Evolutionary conservation across 1,140 invertebrate species (phyloP).

Genomic region (Ostrea denselamellosa): DNA sequence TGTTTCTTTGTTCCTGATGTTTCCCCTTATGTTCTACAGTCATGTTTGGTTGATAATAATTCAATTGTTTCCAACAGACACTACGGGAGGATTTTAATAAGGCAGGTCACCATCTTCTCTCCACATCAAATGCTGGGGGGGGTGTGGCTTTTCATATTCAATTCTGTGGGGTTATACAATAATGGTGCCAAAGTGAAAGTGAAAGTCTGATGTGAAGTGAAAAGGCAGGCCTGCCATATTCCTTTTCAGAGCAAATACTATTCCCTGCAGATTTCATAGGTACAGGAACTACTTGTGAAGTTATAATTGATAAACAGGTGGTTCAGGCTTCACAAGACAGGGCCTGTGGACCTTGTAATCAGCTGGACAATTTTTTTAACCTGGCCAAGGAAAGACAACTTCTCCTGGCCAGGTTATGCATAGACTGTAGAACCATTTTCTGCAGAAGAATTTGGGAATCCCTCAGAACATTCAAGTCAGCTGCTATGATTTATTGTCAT

Average conservation of each 20-base stretch:
- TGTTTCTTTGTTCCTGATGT: background rate
- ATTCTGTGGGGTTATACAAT: background rate
- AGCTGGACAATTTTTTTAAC: background rate
- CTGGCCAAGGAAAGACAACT: background rate
- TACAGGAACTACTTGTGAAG: constrained; percentile 19
- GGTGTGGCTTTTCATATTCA: background rate
- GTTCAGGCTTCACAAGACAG: background rate
- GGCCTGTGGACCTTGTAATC: background rate
- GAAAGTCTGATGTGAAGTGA: background rate
- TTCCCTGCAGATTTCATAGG: constrained; percentile 24
- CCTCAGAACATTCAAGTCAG: background rate
- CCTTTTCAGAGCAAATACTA: constrained; percentile 14
- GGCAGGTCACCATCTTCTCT: background rate
- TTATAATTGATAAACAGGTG: background rate
- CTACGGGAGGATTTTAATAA: constrained; percentile 1
- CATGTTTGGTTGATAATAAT: constrained; percentile 15
- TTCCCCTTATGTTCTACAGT: constrained; percentile 13
- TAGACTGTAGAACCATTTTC: constrained; percentile 32
- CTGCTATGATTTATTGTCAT: too few relatives aligned
- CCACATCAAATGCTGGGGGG: background rate
- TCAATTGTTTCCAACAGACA: constrained; percentile 17
- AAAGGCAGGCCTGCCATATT: background rate
- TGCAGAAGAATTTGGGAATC: background rate
- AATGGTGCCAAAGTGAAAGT: background rate
- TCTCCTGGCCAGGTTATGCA: background rate